A percentile compares a stretch with the other conserved stretches of the same genome.
Evolutionary conservation across 2,888 invertebrate genomes (phyloP).

Genomic region (Drosophila nr. fundita): DNA sequence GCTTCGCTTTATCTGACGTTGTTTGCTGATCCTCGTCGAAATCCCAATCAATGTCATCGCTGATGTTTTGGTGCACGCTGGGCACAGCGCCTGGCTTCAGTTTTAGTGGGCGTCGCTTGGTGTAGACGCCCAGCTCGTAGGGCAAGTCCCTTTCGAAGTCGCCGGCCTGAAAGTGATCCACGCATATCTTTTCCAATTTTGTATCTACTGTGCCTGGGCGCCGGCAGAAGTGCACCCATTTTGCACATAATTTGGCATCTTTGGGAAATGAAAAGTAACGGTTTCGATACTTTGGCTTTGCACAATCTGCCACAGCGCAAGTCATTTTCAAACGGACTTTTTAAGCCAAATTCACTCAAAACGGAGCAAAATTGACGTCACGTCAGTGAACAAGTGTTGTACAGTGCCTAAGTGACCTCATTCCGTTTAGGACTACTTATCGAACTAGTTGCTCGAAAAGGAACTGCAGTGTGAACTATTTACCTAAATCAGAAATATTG

Average conservation of each 20-base stretch:
- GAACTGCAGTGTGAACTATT: background rate
- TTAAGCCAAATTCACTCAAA: slow-evolving; percentile 1
- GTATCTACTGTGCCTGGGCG: slow-evolving; percentile 11
- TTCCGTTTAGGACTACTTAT: background rate
- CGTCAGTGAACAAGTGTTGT: slow-evolving; percentile 10
- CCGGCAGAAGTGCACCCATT: slow-evolving; percentile 27
- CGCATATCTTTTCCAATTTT: slow-evolving; percentile 25
- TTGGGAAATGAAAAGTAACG: slow-evolving; percentile 34
- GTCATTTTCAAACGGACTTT: slow-evolving; percentile 23
- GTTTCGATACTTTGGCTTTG: background rate
- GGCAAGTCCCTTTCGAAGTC: slow-evolving; percentile 34
- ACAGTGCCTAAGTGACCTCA: background rate
- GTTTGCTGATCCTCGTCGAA: background rate
- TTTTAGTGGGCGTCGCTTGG: slow-evolving; percentile 23
- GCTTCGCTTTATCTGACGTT: background rate
- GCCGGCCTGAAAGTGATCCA: slow-evolving; percentile 16
- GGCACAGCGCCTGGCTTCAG: slow-evolving; percentile 23
- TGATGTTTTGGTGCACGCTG: background rate
- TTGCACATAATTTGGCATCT: background rate
- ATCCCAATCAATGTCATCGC: background rate
- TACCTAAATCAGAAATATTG: background rate
- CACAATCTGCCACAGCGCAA: slow-evolving; percentile 30
- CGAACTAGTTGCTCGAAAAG: background rate
- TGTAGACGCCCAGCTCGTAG: slow-evolving; percentile 24
- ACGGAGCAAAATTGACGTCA: slow-evolving; percentile 40